Evolutionary conservation across 2,888 invertebrate species (phyloP).

Genomic region (Pinctada fucata): DNA sequence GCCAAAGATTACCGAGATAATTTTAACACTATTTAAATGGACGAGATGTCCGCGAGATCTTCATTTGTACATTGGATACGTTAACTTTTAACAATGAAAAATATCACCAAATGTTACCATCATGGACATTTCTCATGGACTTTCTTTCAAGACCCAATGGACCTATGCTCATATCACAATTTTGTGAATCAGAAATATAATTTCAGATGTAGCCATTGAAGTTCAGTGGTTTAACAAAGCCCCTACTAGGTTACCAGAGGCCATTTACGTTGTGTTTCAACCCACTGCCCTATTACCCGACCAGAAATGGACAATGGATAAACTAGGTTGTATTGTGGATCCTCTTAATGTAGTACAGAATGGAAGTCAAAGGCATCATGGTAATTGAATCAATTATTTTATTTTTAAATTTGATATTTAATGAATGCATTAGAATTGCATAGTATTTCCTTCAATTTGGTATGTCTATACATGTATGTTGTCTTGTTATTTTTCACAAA

Average conservation of each 20-base stretch:
- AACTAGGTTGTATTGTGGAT: constrained; percentile 64
- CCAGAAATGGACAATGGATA: constrained; percentile 59
- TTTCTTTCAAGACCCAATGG: too few relatives aligned
- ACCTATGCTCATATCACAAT: too few relatives aligned
- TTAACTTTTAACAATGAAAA: too few relatives aligned
- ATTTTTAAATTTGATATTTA: background rate
- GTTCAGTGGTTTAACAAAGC: constrained; percentile 69
- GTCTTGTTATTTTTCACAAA: background rate
- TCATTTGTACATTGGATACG: too few relatives aligned
- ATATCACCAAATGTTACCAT: too few relatives aligned
- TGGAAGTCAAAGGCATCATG: constrained; percentile 71
- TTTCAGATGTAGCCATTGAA: constrained; percentile 57
- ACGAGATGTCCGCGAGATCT: too few relatives aligned
- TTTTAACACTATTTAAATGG: too few relatives aligned
- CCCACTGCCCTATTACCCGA: constrained; percentile 45
- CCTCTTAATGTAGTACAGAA: constrained; percentile 66
- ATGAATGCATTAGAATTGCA: background rate
- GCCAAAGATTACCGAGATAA: too few relatives aligned
- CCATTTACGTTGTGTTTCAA: constrained; percentile 63
- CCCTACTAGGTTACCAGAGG: constrained; percentile 70
- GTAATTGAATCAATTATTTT: constrained; percentile 43
- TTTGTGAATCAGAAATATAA: too few relatives aligned
- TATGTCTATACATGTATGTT: background rate
- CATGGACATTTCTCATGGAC: too few relatives aligned
- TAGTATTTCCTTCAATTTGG: background rate